Evolutionary conservation across 2,797 vertebrate genomes (phyloP), one percentile per base, ranked within the genome.

Genomic region (Cyclura pinguis): DNA sequence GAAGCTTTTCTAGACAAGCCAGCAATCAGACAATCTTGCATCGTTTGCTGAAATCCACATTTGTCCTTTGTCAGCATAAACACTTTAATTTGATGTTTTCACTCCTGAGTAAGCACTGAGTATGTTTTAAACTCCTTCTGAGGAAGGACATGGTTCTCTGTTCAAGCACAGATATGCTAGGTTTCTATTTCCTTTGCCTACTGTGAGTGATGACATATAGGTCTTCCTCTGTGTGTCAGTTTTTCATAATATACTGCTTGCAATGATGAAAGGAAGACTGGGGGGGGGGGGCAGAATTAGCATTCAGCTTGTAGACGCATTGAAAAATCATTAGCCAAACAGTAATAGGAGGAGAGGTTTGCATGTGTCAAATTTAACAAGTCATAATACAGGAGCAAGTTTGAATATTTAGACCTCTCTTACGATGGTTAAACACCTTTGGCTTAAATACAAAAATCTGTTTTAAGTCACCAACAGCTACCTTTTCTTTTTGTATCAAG

Each of bases 31-130:
- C 97, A 97, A 98, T 98, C 98, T 96, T 99, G 98, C 99, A 98
- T 96, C 95, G 98, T 97, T 98, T 98, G 98, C 98, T 97, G 97
- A 97, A 98, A 98, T 98, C 98, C 97, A 97, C 97, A 98, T 98
- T 98, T 98, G 98, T 98, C 98, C 98, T 98, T 98, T 98, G 98
- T 99, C 99, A 99, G 99, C 99, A 99, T 97, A 98, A 99, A 98
- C 98, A 98, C 97, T 98, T 98, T 98, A 98, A 99, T 98, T 98
- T 98, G 98, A 98, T 97, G 98, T 97, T 98, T 98, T 98, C 98
- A 98, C 97, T 98, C 98, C 98, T 99, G 98, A 99, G 98, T 98
- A 99, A 99, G 99, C 98, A 98, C 97, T 89, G 96, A 97, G 97
- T 92, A 96, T 97, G 97, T 98, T 97, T 55, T 97, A 98, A 97